Base-by-base conservation (phyloP, 92 coral and sea anemone genomes). In the Umimayanthus kanabou region DNA sequence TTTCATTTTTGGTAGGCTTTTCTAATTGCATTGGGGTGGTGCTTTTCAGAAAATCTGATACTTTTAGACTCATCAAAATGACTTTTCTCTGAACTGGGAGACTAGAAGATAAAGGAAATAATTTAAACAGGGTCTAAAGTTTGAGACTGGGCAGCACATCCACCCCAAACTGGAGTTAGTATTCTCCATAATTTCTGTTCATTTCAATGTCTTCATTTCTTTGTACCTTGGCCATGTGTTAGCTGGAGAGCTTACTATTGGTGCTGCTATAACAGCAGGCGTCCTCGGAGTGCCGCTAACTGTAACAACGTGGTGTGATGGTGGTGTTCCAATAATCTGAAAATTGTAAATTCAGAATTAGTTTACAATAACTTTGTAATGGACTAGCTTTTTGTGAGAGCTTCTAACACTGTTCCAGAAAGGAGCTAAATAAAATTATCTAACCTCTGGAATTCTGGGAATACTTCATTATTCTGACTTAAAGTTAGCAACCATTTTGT, bases 171-270 rank as follows among this genome's bases (percentile, higher is more conserved):
- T 47, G 8, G 50, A 47, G 10, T 47, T 47, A 0, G 50, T 47
- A 47, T 6, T 11, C 50, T 10, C 11, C 26, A 43, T 20, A 15
- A 57, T 80, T 80, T 65, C 6, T 22, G 2, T 23, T 39, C 37
- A 33, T 33, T 33, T 33, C 28, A 64, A 3, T 26, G 70, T 18
- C 26, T 10, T 33, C 20, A 64, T n/a, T 33, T 33, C 29, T n/a
- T 25, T 50, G 50, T 82, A 97, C 99, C 99, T 95, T 71, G 99
- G 96, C 98, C 99, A 97, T 30, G 94, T 90, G 81, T 89, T 88
- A 0, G 94, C 81, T 47, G 91, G 93, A 10, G 98, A 90, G 81
- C 93, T 84, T 42, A 95, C 95, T 45, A 95, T 95, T 64, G 98
- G 98, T 11, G 98, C 98, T 1, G 98, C 96, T 25, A 95, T 93